Percentiles rank a stretch among this genome's conserved stretches.
phyloP scores from a whole-genome alignment of 2,888 invertebrate species.

The Stenotaenia linearis region DNA sequence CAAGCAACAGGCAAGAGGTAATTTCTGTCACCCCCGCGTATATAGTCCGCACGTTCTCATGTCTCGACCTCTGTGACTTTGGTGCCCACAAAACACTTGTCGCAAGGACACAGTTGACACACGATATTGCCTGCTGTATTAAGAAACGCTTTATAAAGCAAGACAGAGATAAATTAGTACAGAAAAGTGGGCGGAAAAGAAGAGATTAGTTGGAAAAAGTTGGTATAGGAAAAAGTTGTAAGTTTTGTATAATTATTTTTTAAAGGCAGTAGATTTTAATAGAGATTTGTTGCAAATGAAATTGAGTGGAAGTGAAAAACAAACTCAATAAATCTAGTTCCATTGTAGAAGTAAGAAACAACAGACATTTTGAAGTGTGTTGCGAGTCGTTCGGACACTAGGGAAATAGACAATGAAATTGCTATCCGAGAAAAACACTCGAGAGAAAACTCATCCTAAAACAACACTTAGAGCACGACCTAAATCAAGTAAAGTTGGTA shows the following conservation, averaged over 20 bases:
- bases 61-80: background rate
- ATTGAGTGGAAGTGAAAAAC: background rate
- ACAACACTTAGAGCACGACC: background rate
- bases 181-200: background rate
- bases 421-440: background rate
- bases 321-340: background rate
- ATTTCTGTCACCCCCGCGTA: background rate
- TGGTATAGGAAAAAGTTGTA: background rate
- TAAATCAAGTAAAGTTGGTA: slow-evolving; percentile 9
- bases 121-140: background rate
- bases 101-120: background rate
- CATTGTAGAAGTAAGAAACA: background rate
- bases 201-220: background rate
- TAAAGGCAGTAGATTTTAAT: background rate
- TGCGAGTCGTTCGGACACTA: background rate
- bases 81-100: background rate
- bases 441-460: slow-evolving; percentile 4
- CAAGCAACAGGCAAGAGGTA: background rate
- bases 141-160: background rate
- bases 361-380: background rate
- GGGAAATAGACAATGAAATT: slow-evolving; percentile 9
- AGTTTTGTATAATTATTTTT: background rate
- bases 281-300: background rate
- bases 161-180: background rate
- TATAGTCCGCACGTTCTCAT: background rate